A percentile compares a stretch with the other conserved stretches of the same genome.
Conservation (phyloP, 2,113 vertebrate species). For the Notiomystis cincta region DNA sequence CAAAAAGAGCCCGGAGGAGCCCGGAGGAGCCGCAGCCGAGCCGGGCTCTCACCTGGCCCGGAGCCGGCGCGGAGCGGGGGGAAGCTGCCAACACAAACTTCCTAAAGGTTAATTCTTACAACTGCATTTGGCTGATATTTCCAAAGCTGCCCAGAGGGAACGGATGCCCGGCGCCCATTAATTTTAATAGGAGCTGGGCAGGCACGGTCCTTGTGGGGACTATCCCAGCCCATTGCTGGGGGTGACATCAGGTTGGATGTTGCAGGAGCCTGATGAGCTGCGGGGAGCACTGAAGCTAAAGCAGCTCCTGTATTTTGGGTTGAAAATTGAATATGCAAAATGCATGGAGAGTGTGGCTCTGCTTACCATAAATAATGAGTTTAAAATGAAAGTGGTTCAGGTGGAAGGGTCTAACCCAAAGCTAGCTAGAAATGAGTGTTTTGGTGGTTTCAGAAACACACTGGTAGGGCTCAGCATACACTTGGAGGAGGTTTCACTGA, state of each 20-base stretch:
- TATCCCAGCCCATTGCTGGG: constrained; percentile 17
- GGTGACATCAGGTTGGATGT: constrained; percentile 26
- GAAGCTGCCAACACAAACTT: constrained; percentile 59
- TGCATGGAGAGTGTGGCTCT: not conserved
- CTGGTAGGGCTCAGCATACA: not conserved
- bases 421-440: not conserved
- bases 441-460: constrained; percentile 44
- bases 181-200: constrained; percentile 51
- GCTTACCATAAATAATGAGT: constrained; percentile 42
- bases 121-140: constrained; percentile 55
- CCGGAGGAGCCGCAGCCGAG: not conserved
- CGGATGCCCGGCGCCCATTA: constrained; percentile 9
- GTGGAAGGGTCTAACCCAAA: not conserved
- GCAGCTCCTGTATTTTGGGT: constrained; percentile 5
- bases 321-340: constrained; percentile 44
- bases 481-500: constrained; percentile 20
- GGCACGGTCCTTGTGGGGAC: not conserved
- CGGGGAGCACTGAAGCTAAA: constrained; percentile 3
- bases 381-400: not conserved
- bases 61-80: not conserved
- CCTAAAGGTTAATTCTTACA: constrained; percentile 60
- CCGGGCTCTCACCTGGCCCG: not conserved
- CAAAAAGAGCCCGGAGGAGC: not conserved
- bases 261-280: constrained; percentile 26
- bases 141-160: constrained; percentile 49